Conservation (phyloP, 2,888 invertebrate genomes). For the Selenia dentaria region DNA sequence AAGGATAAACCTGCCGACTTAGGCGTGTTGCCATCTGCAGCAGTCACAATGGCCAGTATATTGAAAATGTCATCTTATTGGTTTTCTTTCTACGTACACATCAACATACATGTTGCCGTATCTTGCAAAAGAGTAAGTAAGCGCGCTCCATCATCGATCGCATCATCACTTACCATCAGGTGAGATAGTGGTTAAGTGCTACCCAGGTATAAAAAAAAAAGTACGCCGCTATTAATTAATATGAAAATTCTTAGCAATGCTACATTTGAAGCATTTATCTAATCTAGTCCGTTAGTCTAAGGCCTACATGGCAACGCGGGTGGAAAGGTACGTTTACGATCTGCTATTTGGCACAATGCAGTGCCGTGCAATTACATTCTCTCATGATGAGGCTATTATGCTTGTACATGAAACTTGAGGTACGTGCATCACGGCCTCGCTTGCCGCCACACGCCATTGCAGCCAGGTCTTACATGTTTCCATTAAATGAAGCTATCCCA, state of each 20-base stretch:
- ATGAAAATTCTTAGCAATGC: slow-evolving; percentile 13
- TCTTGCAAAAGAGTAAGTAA: too few species aligned
- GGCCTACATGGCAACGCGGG: slow-evolving; percentile 66
- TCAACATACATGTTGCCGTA: too few species aligned
- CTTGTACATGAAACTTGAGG: slow-evolving; percentile 42
- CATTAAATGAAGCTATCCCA: slow-evolving; percentile 36
- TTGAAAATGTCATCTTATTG: too few species aligned
- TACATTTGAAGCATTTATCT: slow-evolving; percentile 40
- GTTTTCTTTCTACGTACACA: too few species aligned
- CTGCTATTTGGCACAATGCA: slow-evolving; percentile 57
- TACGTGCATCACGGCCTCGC: slow-evolving; percentile 37
- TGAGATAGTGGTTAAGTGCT: too few species aligned
- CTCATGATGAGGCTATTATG: slow-evolving; percentile 54
- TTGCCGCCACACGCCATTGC: not conserved
- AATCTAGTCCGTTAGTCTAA: slow-evolving; percentile 58
- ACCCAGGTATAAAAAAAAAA: too few species aligned
- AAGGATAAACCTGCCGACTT: not conserved
- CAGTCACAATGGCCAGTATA: too few species aligned
- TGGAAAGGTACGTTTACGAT: slow-evolving; percentile 62
- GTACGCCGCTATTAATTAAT: slow-evolving; percentile 12
- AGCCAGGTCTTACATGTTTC: slow-evolving; percentile 22
- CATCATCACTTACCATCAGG: too few species aligned
- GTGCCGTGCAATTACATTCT: slow-evolving; percentile 51
- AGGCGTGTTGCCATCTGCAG: too few species aligned
- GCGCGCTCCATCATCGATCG: too few species aligned